Percentiles rank a stretch among this genome's conserved stretches.
Conservation (phyloP, 2,797 vertebrate species). For the Microctenopoma stevenorrisi region DNA sequence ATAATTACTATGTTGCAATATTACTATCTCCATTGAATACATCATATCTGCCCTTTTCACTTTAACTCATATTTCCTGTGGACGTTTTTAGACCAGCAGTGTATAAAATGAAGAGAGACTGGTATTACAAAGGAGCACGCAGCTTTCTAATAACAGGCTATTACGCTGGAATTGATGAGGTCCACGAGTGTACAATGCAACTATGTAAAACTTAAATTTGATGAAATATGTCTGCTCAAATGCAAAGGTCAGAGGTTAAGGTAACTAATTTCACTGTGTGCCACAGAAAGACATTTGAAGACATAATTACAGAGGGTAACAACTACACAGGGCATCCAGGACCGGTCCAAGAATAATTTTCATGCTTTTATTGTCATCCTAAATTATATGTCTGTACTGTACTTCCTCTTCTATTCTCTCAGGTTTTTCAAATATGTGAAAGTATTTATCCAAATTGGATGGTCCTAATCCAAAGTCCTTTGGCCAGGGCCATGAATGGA, state of each 20-base stretch:
- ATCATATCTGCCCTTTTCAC: background rate
- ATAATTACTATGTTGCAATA: too few species aligned
- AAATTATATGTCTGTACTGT: background rate
- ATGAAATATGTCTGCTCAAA: too few species aligned
- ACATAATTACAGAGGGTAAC: background rate
- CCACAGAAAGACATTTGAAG: background rate
- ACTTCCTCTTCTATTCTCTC: slow-evolving; percentile 16
- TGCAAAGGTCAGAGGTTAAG: too few species aligned
- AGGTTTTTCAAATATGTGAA: slow-evolving; percentile 22
- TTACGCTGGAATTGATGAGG: too few species aligned
- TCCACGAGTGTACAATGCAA: too few species aligned
- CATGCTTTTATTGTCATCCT: background rate
- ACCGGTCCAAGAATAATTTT: background rate
- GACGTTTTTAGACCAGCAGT: background rate
- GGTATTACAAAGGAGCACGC: too few species aligned
- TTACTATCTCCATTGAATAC: background rate
- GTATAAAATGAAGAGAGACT: background rate
- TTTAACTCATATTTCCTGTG: slow-evolving; percentile 1
- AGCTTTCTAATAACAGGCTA: too few species aligned
- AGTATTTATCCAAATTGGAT: background rate
- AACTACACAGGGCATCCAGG: background rate
- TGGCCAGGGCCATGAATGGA: slow-evolving; percentile 4
- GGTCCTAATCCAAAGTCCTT: slow-evolving; percentile 32
- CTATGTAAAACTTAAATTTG: too few species aligned
- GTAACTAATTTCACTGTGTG: background rate